Base-by-base conservation (phyloP, 2,113 vertebrate species). In the Oophaga pumilio region DNA sequence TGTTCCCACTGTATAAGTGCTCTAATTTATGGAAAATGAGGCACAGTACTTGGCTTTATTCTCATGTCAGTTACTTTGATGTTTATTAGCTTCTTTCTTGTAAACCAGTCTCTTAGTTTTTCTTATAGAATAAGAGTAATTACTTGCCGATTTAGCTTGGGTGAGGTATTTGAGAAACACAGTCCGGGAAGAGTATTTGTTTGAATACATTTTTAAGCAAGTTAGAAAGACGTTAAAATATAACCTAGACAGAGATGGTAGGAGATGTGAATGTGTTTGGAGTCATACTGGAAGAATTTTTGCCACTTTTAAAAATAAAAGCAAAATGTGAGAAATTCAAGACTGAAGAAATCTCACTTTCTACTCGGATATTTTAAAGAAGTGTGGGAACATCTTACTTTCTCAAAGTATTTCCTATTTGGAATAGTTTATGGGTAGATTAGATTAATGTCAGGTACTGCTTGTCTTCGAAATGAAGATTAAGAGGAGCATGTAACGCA, bases 281-380 rank as follows among this genome's bases (percentile, higher is more conserved):
- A 82, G 56, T 82, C 22, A 24, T 78, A 82, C 53, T 62, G 57
- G 64, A 76, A 76, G 56, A 82, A 87, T 76, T 56, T 18, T 66
- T 66, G 18, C 33, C 68, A 82, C 66, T 64, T 43, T 82, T 77
- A 83, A 87, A 87, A 82, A 82, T 82, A 87, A 87, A 86, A 76
- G 69, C 33, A 76, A 88, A 57, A 76, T 66, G 86, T 88, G 87
- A 88, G 71, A 84, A 88, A 84, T 64, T 77, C 57, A 69, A 82
- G 66, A 49, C 26, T 68, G 57, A 8, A 83, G 73, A 88, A 77
- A 88, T 50, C 71, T 88, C 73, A 77, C 80, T 77, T 84, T 24
- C 56, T 52, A 56, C 81, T 88, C 71, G 71, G 71, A 84, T 73
- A 53, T 82, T 20, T 76, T 88, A 49, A 88, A 84, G 87, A 88